Evolutionary conservation across 2,888 invertebrate species (phyloP).

Genomic region (Amaurobius ferox): DNA sequence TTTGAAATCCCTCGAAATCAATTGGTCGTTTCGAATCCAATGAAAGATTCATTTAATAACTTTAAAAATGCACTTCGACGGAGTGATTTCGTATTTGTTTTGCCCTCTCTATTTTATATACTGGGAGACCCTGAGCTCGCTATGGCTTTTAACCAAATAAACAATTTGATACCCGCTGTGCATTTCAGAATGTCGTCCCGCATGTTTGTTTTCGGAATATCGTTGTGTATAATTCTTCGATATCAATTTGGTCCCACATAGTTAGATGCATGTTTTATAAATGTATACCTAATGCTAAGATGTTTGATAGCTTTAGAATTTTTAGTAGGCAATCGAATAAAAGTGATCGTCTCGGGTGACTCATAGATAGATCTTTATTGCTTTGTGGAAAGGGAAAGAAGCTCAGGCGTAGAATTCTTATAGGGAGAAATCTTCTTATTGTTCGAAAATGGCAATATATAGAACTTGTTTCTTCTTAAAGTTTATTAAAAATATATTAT

Average conservation of each 20-base stretch:
- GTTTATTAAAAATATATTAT: too few relatives aligned
- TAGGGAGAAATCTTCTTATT: too few relatives aligned
- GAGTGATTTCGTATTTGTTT: conserved; percentile 15
- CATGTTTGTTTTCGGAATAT: conserved; percentile 62
- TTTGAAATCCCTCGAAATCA: conserved; percentile 2
- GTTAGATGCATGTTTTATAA: conserved; percentile 70
- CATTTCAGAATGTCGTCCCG: conserved; percentile 59
- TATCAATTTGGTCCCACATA: conserved; percentile 53
- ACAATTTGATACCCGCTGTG: conserved; percentile 63
- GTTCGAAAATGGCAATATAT: too few relatives aligned
- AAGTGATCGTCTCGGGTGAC: conserved; percentile 51
- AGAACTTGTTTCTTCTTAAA: too few relatives aligned
- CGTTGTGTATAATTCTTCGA: conserved; percentile 68
- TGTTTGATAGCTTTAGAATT: conserved; percentile 65
- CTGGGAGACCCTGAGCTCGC: conserved; percentile 8
- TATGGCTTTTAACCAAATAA: conserved; percentile 71
- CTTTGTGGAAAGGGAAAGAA: conserved; percentile 7
- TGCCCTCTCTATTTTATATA: neutral
- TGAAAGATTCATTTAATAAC: conserved; percentile 29
- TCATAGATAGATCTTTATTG: conserved; percentile 69
- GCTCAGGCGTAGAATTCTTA: too few relatives aligned
- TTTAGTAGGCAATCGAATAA: conserved; percentile 66
- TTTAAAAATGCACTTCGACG: conserved; percentile 13
- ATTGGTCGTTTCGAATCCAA: conserved; percentile 2
- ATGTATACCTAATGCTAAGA: conserved; percentile 40